phyloP scores from a whole-genome alignment of 53 echinoderm and acorn worm species.

The Crossaster papposus region DNA sequence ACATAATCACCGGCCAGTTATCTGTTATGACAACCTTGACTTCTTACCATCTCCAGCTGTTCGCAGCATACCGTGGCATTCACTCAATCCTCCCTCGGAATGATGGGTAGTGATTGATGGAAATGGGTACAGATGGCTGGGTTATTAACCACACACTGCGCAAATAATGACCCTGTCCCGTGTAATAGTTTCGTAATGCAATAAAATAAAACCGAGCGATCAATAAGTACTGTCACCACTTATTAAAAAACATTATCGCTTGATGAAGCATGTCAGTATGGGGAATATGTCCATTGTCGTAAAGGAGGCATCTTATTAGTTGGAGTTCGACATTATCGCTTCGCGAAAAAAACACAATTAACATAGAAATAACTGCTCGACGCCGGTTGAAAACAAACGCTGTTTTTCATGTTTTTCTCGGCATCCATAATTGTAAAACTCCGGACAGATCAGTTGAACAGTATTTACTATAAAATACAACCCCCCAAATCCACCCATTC shows the following conservation, averaged over 20 bases:
- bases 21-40: constrained; percentile 33
- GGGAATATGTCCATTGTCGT: not conserved
- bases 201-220: not conserved
- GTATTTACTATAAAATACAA: too few relatives aligned
- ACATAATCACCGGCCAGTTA: not conserved
- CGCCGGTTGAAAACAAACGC: too few relatives aligned
- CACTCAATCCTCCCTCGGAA: not conserved
- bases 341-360: too few relatives aligned
- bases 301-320: not conserved
- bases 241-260: not conserved
- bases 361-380: too few relatives aligned
- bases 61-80: not conserved
- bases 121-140: constrained; percentile 4
- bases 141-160: constrained; percentile 7
- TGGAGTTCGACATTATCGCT: too few relatives aligned
- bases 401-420: too few relatives aligned
- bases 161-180: not conserved
- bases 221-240: not conserved
- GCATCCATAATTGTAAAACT: too few relatives aligned
- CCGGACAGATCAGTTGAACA: too few relatives aligned
- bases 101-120: not conserved
- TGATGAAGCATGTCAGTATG: not conserved
- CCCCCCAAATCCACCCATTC: too few relatives aligned
- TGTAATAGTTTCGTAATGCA: not conserved
- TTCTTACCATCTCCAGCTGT: not conserved